Evolutionary conservation across 2,113 vertebrate species (phyloP), one percentile per base, ranked within the genome.

Genomic region (Heterochromis multidens): DNA sequence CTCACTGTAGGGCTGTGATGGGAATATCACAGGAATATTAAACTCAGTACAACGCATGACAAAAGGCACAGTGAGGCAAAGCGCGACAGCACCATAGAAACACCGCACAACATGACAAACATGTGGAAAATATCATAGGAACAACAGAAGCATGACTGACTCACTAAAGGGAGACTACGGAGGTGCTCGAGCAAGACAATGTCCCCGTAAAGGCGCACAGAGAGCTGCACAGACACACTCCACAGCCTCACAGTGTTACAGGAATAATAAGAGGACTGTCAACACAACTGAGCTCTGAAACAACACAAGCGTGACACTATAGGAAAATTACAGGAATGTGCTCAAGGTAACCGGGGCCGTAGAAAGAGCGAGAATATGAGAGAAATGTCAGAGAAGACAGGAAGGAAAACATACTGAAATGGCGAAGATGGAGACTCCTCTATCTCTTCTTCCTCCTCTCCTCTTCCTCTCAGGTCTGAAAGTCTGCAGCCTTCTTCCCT

Each of bases 401-500:
- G 67, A 43, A 35, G 43, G 31, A 16, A 65, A 84, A 93, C 93
- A 52, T 93, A 94, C 93, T 86, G 87, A 35, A 52, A 91, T 76
- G 87, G 90, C 85, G 87, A 86, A 80, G 93, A 91, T 87, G 91
- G 89, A 88, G 92, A 82, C 85, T 91, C 90, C 84, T 90, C 84
- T 78, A 10, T 11, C 37, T 84, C 81, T 74, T 79, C 80, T 81
- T 92, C 85, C 79, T 86, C 86, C 82, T 87, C 89, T 91, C 79
- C 86, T 88, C 86, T 84, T 83, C 87, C 88, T 93, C 88, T 89
- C 77, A 72, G 85, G 43, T 84, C 81, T 79, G 67, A 76, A 82
- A 92, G 87, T 94, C 90, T 94, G 91, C 93, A 94, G 91, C 90
- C 89, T 85, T 79, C 74, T 86, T 86, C 84, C 37, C 83, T 81